These are phyloP conservation scores for Heliconius cydno DNA, from an alignment of 2,888 invertebrate species.

Conservation along the genomic window DNA sequence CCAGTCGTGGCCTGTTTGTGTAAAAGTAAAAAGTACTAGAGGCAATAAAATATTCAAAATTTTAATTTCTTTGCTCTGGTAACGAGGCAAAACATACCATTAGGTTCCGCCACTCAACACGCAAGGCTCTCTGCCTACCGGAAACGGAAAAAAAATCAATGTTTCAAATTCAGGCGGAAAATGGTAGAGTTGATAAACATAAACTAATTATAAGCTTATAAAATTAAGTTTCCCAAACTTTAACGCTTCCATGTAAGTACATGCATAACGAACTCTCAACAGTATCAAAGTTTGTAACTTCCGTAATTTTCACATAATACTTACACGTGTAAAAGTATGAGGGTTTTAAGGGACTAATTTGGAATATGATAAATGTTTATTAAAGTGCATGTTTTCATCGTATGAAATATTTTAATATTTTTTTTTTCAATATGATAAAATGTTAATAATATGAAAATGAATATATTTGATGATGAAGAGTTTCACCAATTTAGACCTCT, in stretches of 20 bases:
- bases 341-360: neutral
- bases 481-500: too few relatives aligned
- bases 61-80: neutral
- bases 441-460: too few relatives aligned
- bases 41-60: neutral
- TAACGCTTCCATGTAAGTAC: neutral
- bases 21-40: neutral
- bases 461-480: too few relatives aligned
- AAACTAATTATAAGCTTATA: neutral
- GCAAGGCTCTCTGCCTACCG: too few relatives aligned
- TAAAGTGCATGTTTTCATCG: neutral
- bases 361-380: neutral
- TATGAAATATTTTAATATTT: too few relatives aligned
- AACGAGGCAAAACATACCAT: too few relatives aligned
- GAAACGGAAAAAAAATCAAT: neutral
- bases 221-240: conserved; percentile 4
- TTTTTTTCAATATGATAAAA: too few relatives aligned
- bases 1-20: neutral
- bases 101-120: too few relatives aligned
- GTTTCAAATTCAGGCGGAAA: neutral
- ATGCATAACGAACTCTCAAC: conserved; percentile 7
- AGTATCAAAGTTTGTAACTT: conserved; percentile 10
- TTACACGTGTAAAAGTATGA: conserved; percentile 25
- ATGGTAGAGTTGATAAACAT: neutral
- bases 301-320: conserved; percentile 21